Evolutionary conservation across 2,888 invertebrate species (phyloP), one percentile per base, ranked within the genome.

Genomic region (Cantharis rufa): DNA sequence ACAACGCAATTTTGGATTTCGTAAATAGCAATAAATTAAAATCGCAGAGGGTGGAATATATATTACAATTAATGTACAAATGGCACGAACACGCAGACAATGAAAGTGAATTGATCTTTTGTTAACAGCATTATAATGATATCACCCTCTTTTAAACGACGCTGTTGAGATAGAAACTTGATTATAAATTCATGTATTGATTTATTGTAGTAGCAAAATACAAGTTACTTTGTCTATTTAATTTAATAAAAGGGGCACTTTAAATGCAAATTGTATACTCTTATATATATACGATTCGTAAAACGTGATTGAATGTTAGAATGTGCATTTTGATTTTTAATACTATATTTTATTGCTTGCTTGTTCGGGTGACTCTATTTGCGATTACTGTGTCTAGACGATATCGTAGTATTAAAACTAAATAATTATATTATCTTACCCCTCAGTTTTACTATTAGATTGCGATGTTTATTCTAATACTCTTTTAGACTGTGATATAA

Each of bases 21-120:
- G 69, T 62, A 73, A 73, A 73, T 73, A 73, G 62, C 62, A 69
- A 69, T 73, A 69, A 69, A 73, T 73, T 73, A 73, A 69, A 68
- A 73, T 73, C 62, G 10, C 69, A 62, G 73, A 69, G 73, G 69
- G 69, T 62, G 24, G 73, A 69, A 21, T 66, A 21, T 61, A 21
- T 32, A 15, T 61, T 73, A 77, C 71, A 73, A 77, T 77, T 77
- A 77, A 70, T 74, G 71, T 74, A 74, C 70, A 68, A 70, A 73
- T 73, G 66, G 68, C 71, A 74, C 71, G 71, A 77, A 74, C 71
- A 66, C 61, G 68, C 62, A 73, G 62, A 73, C 72, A 76, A 76
- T 73, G 64, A 76, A 76, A 70, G 70, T 28, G 71, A 77, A 77
- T 77, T 74, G 77, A 77, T 77, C 74, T 77, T 74, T 74, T 74